Evolutionary conservation across 2,113 vertebrate species (phyloP).

Genomic region (Hippocampus mohnikei): DNA sequence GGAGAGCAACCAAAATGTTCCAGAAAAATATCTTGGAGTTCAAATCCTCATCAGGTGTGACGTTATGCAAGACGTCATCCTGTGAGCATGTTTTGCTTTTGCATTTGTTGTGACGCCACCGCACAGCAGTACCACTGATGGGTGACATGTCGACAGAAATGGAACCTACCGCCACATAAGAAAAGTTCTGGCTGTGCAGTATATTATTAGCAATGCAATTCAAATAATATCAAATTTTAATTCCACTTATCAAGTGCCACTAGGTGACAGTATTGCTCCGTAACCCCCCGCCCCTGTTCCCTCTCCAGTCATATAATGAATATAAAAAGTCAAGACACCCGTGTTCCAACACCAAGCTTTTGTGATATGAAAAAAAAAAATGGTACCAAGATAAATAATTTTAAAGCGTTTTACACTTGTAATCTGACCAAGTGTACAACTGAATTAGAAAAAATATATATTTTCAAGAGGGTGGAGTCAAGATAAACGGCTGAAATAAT

Average conservation of each 20-base stretch:
- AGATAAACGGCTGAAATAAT: neutral
- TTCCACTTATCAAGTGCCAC: neutral
- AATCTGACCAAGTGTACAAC: neutral
- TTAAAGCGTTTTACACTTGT: neutral
- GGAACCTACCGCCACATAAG: neutral
- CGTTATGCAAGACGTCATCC: neutral
- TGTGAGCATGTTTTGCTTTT: neutral
- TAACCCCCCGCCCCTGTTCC: neutral
- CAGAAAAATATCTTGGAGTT: neutral
- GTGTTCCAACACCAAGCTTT: neutral
- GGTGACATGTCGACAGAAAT: neutral
- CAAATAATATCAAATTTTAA: neutral
- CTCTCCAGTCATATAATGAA: neutral
- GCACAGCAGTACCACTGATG: neutral
- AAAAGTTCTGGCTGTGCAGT: neutral
- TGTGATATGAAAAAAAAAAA: neutral
- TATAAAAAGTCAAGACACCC: neutral
- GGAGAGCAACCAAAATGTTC: neutral
- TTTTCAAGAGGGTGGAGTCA: too few relatives aligned
- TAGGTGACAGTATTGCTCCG: neutral
- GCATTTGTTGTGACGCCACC: neutral
- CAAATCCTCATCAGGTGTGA: neutral
- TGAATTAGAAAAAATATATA: neutral
- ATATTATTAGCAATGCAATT: too few relatives aligned
- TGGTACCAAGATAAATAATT: neutral